Conservation (phyloP, 1,140 invertebrate species). For the Ceratina japonica region DNA sequence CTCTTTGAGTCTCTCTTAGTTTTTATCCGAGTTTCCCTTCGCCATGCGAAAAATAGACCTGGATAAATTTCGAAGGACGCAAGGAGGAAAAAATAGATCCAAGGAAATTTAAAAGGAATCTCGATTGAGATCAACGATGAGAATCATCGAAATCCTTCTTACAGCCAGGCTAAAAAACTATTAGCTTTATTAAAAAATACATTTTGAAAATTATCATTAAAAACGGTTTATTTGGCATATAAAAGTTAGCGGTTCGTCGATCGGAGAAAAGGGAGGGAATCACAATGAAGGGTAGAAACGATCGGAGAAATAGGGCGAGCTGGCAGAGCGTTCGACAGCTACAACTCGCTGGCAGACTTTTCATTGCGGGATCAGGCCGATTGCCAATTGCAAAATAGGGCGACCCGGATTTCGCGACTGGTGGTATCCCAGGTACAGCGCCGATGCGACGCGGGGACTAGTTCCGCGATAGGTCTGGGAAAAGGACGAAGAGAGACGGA, state of each 20-base stretch:
- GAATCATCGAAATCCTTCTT: not conserved
- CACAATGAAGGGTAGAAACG: slow-evolving; percentile 4
- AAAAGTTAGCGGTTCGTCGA: too few species aligned
- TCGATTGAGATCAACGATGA: not conserved
- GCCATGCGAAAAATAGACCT: not conserved
- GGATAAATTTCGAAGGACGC: not conserved
- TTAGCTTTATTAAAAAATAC: too few species aligned
- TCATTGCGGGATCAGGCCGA: slow-evolving; percentile 45
- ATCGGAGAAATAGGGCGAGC: slow-evolving; percentile 14
- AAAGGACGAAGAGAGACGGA: slow-evolving; percentile 3
- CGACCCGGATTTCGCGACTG: slow-evolving; percentile 55
- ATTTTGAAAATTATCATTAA: not conserved
- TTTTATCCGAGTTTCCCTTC: not conserved
- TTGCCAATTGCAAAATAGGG: slow-evolving; percentile 63
- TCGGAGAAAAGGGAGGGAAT: not conserved
- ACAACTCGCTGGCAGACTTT: slow-evolving; percentile 47
- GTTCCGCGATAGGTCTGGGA: slow-evolving; percentile 30
- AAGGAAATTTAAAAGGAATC: not conserved
- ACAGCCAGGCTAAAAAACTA: too few species aligned
- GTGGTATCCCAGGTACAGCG: slow-evolving; percentile 18
- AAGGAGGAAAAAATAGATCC: not conserved
- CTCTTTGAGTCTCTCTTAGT: not conserved
- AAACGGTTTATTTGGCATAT: not conserved
- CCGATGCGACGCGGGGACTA: slow-evolving; percentile 1
- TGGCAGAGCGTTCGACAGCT: slow-evolving; percentile 36